A percentile compares a stretch with the other conserved stretches of the same genome.
Evolutionary conservation across 2,113 vertebrate genomes (phyloP).

Genomic region (Thymallus thymallus): DNA sequence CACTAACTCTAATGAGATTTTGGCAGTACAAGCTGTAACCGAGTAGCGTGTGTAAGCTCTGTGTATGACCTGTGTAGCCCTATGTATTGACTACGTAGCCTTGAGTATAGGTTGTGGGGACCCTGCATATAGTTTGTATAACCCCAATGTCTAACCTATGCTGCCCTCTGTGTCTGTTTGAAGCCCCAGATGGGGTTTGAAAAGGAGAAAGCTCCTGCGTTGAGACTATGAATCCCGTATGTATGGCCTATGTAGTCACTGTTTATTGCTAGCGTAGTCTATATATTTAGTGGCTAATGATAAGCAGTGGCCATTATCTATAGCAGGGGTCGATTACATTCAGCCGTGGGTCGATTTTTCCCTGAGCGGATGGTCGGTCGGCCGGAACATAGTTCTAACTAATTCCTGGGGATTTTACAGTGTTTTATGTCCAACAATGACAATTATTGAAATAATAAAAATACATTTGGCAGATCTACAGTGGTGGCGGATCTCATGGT

Average conservation of each 20-base stretch:
- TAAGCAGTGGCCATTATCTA: constrained; percentile 17
- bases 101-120: background rate
- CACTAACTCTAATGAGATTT: background rate
- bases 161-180: no score
- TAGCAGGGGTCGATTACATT: no score
- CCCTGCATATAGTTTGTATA: no score
- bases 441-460: no score
- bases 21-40: background rate
- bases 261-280: background rate
- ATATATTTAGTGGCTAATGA: background rate
- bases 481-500: constrained; percentile 12
- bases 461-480: constrained; percentile 25
- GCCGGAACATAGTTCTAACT: no score
- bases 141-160: no score
- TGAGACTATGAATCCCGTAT: background rate
- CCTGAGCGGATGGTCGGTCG: no score
- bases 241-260: background rate
- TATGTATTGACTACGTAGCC: background rate
- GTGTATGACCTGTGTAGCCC: no score
- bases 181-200: background rate
- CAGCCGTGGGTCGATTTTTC: no score
- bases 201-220: background rate
- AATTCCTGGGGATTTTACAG: no score
- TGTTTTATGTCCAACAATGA: no score
- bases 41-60: no score